Conservation (phyloP, 2,797 vertebrate species). For the Poecilia gillii region DNA sequence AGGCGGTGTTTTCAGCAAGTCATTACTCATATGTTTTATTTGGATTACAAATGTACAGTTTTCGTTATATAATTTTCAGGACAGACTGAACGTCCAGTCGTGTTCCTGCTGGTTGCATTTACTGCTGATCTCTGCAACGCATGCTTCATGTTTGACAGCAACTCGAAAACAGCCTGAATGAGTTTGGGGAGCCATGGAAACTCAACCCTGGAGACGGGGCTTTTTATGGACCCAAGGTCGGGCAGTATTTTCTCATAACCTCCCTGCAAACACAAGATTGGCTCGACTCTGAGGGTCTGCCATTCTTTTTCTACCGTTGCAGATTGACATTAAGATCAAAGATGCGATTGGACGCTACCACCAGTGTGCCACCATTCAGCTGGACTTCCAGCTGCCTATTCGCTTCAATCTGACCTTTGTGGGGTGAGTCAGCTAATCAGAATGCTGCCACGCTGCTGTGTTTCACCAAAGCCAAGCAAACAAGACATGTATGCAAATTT, state of each 20-base stretch:
- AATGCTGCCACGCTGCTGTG: conserved; percentile 27
- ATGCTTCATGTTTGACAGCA: conserved; percentile 78
- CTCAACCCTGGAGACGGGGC: conserved; percentile 93
- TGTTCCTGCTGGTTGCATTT: background rate
- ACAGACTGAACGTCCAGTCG: background rate
- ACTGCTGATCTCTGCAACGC: conserved; percentile 10
- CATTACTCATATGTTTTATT: conserved; percentile 20
- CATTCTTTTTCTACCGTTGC: conserved; percentile 26
- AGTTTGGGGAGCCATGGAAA: conserved; percentile 92
- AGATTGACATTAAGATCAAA: conserved; percentile 97
- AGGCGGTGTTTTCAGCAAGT: conserved; percentile 22
- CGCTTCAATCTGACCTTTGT: conserved; percentile 92
- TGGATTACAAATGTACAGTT: background rate
- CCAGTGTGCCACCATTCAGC: conserved; percentile 95
- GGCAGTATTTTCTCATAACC: background rate
- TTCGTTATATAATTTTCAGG: background rate
- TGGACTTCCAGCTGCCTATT: conserved; percentile 95
- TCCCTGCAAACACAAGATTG: background rate
- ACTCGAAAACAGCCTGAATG: conserved; percentile 90
- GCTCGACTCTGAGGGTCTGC: background rate
- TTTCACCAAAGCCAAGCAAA: conserved; percentile 20
- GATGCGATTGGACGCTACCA: conserved; percentile 95
- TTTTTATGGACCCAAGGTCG: conserved; percentile 97
- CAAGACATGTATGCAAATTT: conserved; percentile 18
- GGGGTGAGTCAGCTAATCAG: conserved; percentile 83